Evolutionary conservation across 2,113 vertebrate genomes (phyloP), one percentile per base, ranked within the genome.

Genomic region (Nerophis lumbriciformis): DNA sequence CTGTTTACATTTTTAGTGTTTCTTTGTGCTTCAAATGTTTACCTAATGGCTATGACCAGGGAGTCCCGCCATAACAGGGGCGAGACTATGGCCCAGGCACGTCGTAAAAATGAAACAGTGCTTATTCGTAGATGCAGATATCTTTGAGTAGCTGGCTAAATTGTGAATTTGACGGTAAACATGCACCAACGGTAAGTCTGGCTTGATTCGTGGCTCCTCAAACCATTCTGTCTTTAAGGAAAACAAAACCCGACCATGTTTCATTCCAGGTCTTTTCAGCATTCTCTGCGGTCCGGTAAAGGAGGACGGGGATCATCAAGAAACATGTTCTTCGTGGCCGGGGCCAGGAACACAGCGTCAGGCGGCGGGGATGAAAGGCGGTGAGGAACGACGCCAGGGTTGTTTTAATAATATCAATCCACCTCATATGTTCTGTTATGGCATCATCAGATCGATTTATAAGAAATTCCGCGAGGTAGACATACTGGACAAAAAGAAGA

Each of bases 311-410:
- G 82, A 62, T 79, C 85, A 78, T 81, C 88, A 63, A 87, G 89
- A 90, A 94, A 91, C 84, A 97, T 96, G 94, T 95, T 97, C 88
- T 93, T 96, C 87, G 92, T 94, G 89, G 93, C 94, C 74, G 93
- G 93, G 71, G 90, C 89, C 82, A 95, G 78, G 90, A 90, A 82
- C 83, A 76, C 77, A 83, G 90, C 75, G 83, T 88, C 82, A 68
- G 90, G 65, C 3, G 13, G 70, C 65, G 83, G 91, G 1, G 90
- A 90, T 78, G 93, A 94, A 75, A 94, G 92, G 87, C 94, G 94
- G 94, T 98, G 93, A 56, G 72, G 47, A 49, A 49, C 14, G 45
- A 50, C 50, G 58, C 53, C 4, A 47, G 4, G 4, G 6, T 60
- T 12, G 36, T 39, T 39, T 21, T 13, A 44, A 19, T 14, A 6